Evolutionary conservation across 2,113 vertebrate species (phyloP).

Genomic region (Rhea pennata): DNA sequence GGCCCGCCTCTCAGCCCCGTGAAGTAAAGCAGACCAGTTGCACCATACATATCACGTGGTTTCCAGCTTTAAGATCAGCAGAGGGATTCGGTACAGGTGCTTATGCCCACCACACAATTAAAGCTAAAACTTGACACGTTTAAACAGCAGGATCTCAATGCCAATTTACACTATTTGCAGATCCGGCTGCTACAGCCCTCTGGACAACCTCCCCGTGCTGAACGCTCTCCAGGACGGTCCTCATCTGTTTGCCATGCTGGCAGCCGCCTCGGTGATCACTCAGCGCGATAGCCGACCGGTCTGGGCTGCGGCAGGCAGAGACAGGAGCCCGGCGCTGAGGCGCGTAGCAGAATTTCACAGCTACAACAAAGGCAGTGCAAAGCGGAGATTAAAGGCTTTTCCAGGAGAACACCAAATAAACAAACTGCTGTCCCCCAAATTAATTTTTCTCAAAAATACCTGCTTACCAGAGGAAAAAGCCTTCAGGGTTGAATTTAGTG

Average conservation of each 20-base stretch:
- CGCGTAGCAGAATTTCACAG: not conserved
- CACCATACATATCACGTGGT: not conserved
- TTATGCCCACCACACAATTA: not conserved
- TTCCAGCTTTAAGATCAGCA: not conserved
- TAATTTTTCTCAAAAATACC: not conserved
- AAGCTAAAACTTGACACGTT: not conserved
- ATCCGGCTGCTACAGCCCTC: not conserved
- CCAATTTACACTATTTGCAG: not conserved
- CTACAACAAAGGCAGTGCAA: not conserved
- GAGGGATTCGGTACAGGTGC: rapidly evolving
- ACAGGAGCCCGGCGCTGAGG: not conserved
- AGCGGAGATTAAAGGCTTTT: not conserved
- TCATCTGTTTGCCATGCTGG: not conserved
- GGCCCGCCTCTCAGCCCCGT: not conserved
- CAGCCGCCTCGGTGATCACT: rapidly evolving
- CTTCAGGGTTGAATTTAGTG: not conserved
- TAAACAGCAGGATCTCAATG: not conserved
- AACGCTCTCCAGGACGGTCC: rapidly evolving
- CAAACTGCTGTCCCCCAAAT: not conserved
- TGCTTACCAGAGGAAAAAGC: not conserved
- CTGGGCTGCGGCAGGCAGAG: rapidly evolving
- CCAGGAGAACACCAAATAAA: not conserved
- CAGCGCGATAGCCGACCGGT: not conserved
- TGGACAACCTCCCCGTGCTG: not conserved
- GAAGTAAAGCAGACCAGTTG: not conserved